Evolutionary conservation across 2,113 vertebrate species (phyloP), one percentile per base, ranked within the genome.

Genomic region (Anarrhichthys ocellatus): DNA sequence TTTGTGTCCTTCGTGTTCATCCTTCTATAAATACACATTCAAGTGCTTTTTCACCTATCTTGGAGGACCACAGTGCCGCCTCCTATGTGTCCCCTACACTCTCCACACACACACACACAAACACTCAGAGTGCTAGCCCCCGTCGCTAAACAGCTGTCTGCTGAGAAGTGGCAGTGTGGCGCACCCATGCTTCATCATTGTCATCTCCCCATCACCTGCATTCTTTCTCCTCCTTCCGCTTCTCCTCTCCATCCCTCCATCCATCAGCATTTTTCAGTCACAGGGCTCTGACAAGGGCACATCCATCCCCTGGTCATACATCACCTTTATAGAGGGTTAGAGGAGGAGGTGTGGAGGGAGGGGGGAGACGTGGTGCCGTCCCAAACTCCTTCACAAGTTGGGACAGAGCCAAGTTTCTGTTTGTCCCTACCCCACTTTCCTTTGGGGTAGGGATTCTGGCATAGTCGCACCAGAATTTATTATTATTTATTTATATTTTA

Each of bases 281-380:
- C 84, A 78, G 82, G 84, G 78, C 87, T 87, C 79, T 92, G 93
- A 93, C 92, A 93, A 94, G 93, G 93, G 90, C 93, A 92, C 91
- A 87, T 92, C 91, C 81, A 79, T 89, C 83, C 88, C 63, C 80
- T 79, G 84, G 71, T 82, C 87, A 93, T 93, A 90, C 89, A 93
- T 94, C 92, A 93, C 89, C 92, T 93, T 93, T 92, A 91, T 87
- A 4, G 76, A 24, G 83, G 75, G 71, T 6, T 73, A 73, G 77
- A 50, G 76, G 69, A 29, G 79, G 70, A 27, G 34, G 46, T 22
- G 66, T 14, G 46, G 48, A 5, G 29, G 65, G 18, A n/a, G 20
- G 38, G 74, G 22, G 32, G 3, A 10, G 4, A 11, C 4, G 48
- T 17, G 58, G 70, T 67, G 38, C 54, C 85, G 91, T 93, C 91